Evolutionary conservation across 2,113 vertebrate species (phyloP), one percentile per base, ranked within the genome.

Genomic region (Ia io): DNA sequence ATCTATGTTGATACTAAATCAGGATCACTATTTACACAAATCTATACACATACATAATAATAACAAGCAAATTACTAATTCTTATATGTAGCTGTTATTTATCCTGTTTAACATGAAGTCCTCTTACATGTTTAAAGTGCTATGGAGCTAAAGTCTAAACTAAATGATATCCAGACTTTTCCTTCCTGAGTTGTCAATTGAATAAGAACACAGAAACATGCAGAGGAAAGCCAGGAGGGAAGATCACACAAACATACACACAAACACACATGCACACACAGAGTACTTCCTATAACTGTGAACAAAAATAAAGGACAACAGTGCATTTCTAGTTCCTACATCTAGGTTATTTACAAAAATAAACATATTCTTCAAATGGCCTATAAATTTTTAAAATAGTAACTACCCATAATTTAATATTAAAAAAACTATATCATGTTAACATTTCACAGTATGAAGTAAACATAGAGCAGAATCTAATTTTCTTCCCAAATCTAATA

Each of bases 1-100:
- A 74, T 94, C 84, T 90, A 69, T 22, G 88, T 47, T 87, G 56
- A 65, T 65, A 84, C 20, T 87, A 95, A 88, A 94, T 59, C 37
- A 91, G 79, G 95, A 73, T 40, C 2, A 95, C 83, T 97, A 91
- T 94, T 95, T 92, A 94, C 17, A 86, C 49, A 92, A 71, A 92
- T 84, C 61, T 74, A 9, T 22, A 88, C 9, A 65, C 18, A 87
- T 0, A 44, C 30, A 63, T 25, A 93, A 87, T 47, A 92, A 67
- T 93, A 97, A 84, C 71, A 96, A 76, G 78, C n/a, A 96, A 94
- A 85, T 95, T 74, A 22, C 30, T 9, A 77, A 88, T 88, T 88
- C 84, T 94, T 59, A 71, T 49, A 95, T 0, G 0, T 42, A 91
- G 67, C 22, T 76, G 18, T 20, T 87, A 80, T 37, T 96, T 87